These are phyloP conservation scores for Lepidurus apus DNA, from an alignment of 1,140 invertebrate genomes.

Conservation along the genomic window DNA sequence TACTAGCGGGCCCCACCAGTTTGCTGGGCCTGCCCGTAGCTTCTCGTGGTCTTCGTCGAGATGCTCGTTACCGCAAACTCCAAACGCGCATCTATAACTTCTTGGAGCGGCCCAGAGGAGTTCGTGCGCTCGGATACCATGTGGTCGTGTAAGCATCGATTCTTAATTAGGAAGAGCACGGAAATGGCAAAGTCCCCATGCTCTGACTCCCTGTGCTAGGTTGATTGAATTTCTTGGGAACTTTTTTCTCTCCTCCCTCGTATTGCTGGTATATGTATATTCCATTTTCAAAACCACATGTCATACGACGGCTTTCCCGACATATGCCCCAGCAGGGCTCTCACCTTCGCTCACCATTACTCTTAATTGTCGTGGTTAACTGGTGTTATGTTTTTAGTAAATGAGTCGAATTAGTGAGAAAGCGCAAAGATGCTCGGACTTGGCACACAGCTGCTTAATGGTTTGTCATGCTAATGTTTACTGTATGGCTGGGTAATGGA, in stretches of 20 bases:
- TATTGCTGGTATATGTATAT: no score
- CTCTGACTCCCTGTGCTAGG: not conserved
- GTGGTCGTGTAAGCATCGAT: constrained; percentile 76
- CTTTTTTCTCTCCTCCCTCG: not conserved
- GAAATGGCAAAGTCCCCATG: constrained; percentile 3
- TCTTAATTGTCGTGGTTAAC: not conserved
- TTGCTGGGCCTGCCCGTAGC: constrained; percentile 83
- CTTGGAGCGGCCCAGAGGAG: constrained; percentile 80
- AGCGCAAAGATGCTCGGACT: not conserved
- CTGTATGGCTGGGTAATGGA: not conserved
- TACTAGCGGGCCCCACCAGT: constrained; percentile 60
- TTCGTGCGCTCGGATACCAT: constrained; percentile 80
- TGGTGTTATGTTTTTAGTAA: not conserved
- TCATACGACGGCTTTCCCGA: no score
- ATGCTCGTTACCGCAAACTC: constrained; percentile 77
- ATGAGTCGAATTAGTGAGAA: not conserved
- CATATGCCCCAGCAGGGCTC: no score
- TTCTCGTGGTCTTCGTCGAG: constrained; percentile 66
- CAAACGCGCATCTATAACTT: constrained; percentile 91
- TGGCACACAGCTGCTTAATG: constrained; percentile 7
- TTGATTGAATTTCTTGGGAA: not conserved
- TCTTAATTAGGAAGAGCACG: constrained; percentile 19
- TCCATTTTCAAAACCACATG: no score
- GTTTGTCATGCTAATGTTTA: constrained; percentile 16
- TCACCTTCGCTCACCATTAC: not conserved